Percentiles rank a stretch among this genome's conserved stretches.
phyloP scores from a whole-genome alignment of 2,797 vertebrate species.

The Onychomys leucogaster region DNA sequence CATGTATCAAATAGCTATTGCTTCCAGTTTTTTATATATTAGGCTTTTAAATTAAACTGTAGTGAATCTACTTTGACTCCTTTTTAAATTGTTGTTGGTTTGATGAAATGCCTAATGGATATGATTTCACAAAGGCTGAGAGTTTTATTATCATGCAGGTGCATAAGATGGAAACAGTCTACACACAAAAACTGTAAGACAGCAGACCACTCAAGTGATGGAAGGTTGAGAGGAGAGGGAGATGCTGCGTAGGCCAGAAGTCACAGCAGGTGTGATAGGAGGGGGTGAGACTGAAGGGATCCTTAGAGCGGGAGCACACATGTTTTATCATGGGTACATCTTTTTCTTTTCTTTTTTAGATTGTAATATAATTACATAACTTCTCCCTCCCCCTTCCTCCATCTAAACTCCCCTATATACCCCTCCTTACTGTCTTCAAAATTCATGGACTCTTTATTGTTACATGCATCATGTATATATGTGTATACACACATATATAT shows the following conservation, averaged over 20 bases:
- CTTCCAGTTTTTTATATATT: slow-evolving; percentile 32
- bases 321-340: background rate
- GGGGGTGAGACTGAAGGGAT: background rate
- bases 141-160: background rate
- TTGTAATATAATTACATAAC: background rate
- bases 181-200: background rate
- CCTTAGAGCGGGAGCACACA: background rate
- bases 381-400: background rate
- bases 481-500: too few relatives aligned
- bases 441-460: background rate
- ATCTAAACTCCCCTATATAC: background rate
- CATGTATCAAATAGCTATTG: background rate
- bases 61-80: background rate
- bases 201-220: background rate
- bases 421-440: background rate
- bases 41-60: slow-evolving; percentile 10
- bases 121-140: background rate
- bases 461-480: too few relatives aligned
- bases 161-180: background rate
- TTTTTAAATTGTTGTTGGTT: background rate
- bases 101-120: background rate
- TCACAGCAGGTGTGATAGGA: background rate
- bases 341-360: background rate
- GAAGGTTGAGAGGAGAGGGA: background rate
- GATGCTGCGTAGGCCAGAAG: background rate